Evolutionary conservation across 2,888 invertebrate species (phyloP), one percentile per base, ranked within the genome.

Genomic region (Folsomia manolachei): DNA sequence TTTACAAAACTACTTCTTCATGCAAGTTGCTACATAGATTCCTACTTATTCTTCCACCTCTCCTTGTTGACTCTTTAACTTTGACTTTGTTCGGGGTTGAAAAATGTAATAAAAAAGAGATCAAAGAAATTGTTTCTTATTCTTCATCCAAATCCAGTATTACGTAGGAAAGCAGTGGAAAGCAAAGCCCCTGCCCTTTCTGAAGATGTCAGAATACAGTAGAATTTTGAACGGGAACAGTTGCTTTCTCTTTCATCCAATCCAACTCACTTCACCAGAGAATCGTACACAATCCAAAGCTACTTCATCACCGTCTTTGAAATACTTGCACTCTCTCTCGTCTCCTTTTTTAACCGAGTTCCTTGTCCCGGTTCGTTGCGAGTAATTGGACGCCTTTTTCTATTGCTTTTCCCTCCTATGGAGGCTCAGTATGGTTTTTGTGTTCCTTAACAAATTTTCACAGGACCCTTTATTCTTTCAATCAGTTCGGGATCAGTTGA

Each of bases 111-210:
- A 63, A 63, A 63, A 63, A 63, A 63, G 27, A 63, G 63, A 63
- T 63, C 63, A 63, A 63, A 63, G 63, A 27, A 27, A 63, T 63
- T 63, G 63, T 63, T 63, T 63, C 63, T 63, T 56, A 56, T 56
- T 39, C 39, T 4, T 9, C 7, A n/a, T 14, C 56, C 56, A 56
- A 56, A 56, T 56, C 56, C 39, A 39, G 39, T 39, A 39, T 14
- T 4, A 39, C 7, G 39, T 9, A 39, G 39, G n/a, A n/a, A 39
- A 39, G 39, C 14, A 14, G 39, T 39, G 39, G 39, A 39, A 39
- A n/a, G n/a, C 39, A 39, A 14, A 14, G 39, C 39, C 39, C 39
- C n/a, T n/a, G n/a, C n/a, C n/a, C 39, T 14, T 39, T 39, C 56
- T 56, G 56, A 21, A 21, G 21, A 56, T 56, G 56, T 56, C 56